Conservation (phyloP, 2,113 vertebrate species). For the Leucopsar rothschildi region DNA sequence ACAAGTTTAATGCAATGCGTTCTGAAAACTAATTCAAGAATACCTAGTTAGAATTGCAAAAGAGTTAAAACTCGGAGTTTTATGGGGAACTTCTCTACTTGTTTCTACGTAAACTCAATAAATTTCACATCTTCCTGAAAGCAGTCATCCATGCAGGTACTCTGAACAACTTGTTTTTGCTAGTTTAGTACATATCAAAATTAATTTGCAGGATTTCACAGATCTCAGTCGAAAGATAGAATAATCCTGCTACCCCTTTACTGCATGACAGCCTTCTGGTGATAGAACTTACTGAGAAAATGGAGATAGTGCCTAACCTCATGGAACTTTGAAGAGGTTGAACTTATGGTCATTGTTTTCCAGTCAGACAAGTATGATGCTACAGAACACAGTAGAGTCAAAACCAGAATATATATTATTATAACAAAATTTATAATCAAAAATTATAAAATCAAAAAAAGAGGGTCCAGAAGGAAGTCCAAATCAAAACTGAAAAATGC, state of each 20-base stretch:
- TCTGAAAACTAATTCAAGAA: not conserved
- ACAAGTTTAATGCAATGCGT: not conserved
- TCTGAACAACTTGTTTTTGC: not conserved
- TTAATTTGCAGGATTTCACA: not conserved
- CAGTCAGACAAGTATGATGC: not conserved
- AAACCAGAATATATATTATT: not conserved
- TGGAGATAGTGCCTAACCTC: not conserved
- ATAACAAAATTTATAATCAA: not conserved
- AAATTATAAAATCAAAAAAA: not conserved
- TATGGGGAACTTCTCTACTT: not conserved
- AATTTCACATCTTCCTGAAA: not conserved
- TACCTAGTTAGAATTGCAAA: not conserved
- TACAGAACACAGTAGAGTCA: not conserved
- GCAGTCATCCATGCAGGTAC: not conserved
- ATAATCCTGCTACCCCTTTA: not conserved
- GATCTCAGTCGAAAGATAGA: not conserved
- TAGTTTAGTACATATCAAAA: not conserved
- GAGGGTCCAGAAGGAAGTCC: not conserved
- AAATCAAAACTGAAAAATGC: not conserved
- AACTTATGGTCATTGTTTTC: not conserved
- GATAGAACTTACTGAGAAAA: not conserved
- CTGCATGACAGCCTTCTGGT: not conserved
- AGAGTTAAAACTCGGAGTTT: not conserved
- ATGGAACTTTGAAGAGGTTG: not conserved
- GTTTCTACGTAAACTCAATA: not conserved